Percentiles rank a stretch among this genome's conserved stretches.
phyloP scores from a whole-genome alignment of 2,888 invertebrate genomes.

The Cryptosula pallasiana region DNA sequence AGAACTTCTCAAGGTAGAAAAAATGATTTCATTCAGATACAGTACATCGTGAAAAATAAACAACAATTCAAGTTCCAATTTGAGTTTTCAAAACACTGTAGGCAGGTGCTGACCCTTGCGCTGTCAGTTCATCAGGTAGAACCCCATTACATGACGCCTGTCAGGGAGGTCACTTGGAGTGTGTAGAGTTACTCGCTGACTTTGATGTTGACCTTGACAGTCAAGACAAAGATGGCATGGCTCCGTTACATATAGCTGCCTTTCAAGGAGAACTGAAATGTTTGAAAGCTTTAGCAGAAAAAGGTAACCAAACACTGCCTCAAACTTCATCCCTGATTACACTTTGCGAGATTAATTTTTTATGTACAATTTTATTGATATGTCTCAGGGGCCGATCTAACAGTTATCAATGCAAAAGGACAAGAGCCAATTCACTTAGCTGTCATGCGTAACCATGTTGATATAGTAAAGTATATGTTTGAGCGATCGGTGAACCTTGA shows the following conservation, averaged over 20 bases:
- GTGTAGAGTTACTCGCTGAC: constrained; percentile 38
- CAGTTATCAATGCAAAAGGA: constrained; percentile 40
- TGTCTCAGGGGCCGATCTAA: constrained; percentile 40
- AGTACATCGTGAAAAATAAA: no score
- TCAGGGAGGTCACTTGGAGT: constrained; percentile 43
- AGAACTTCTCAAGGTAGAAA: constrained; percentile 37
- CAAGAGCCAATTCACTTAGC: constrained; percentile 47
- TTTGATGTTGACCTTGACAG: constrained; percentile 39
- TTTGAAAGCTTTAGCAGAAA: constrained; percentile 39
- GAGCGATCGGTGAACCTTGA: constrained; percentile 45
- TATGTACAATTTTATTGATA: no score
- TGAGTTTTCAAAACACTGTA: no score
- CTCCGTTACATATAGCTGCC: constrained; percentile 47
- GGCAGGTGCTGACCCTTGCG: constrained; percentile 41
- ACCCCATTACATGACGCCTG: constrained; percentile 49
- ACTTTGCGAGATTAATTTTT: no score
- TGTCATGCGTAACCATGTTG: constrained; percentile 45
- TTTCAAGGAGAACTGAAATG: constrained; percentile 47
- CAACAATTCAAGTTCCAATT: no score
- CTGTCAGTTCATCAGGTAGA: constrained; percentile 38
- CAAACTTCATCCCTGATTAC: no score
- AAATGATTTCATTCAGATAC: no score
- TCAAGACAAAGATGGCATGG: constrained; percentile 44
- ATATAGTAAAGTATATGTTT: constrained; percentile 42
- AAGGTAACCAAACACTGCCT: constrained; percentile 32